Conservation (phyloP, 2,888 invertebrate species). For the Drosophila pseudotakahashii region DNA sequence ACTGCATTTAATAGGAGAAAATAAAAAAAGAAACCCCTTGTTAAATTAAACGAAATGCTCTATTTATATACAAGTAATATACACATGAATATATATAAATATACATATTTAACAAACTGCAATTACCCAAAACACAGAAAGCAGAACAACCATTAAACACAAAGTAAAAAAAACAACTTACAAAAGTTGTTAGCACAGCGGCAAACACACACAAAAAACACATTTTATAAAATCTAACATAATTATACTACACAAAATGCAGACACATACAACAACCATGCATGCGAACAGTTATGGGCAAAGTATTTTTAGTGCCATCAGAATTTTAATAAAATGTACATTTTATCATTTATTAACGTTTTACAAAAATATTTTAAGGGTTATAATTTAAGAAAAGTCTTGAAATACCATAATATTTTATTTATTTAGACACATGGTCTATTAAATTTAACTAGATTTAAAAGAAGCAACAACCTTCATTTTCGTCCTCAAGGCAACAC, state of each 20-base stretch:
- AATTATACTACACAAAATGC: slow-evolving; percentile 43
- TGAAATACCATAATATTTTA: too few relatives aligned
- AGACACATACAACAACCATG: slow-evolving; percentile 20
- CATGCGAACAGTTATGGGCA: slow-evolving; percentile 34
- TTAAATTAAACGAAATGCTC: slow-evolving; percentile 55
- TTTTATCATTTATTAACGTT: slow-evolving; percentile 4
- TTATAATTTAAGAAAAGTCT: background rate
- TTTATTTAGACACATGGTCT: too few relatives aligned
- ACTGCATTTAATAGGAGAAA: slow-evolving; percentile 73
- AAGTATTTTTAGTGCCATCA: slow-evolving; percentile 42
- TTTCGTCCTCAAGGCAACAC: slow-evolving; percentile 4
- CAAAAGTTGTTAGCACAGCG: slow-evolving; percentile 9
- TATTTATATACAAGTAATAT: slow-evolving; percentile 52
- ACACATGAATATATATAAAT: slow-evolving; percentile 43
- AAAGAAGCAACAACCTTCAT: background rate
- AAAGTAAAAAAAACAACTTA: slow-evolving; percentile 9
- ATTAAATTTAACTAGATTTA: too few relatives aligned
- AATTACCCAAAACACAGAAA: slow-evolving; percentile 25
- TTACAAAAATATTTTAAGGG: slow-evolving; percentile 1
- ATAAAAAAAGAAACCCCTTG: slow-evolving; percentile 43
- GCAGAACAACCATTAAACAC: slow-evolving; percentile 22
- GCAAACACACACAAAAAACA: slow-evolving; percentile 24
- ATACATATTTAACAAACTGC: slow-evolving; percentile 39
- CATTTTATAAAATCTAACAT: slow-evolving; percentile 55
- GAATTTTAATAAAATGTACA: slow-evolving; percentile 24